These are phyloP conservation scores for Otolemur garnettii DNA, from an alignment of 2,113 vertebrate species.

Conservation along the genomic window DNA sequence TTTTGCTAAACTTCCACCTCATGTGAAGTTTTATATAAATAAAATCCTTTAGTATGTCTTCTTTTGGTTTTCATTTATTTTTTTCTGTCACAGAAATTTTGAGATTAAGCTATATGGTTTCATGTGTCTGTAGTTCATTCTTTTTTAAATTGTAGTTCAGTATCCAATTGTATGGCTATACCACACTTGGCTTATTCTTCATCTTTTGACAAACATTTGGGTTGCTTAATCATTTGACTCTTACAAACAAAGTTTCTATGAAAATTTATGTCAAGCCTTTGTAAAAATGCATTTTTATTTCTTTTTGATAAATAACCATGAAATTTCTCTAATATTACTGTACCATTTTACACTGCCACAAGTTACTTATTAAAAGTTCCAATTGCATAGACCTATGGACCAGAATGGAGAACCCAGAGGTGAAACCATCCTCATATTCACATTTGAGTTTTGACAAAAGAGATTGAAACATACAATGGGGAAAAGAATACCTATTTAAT, in stretches of 20 bases:
- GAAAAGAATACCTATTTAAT: too few species aligned
- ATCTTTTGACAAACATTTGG: neutral
- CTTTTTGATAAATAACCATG: neutral
- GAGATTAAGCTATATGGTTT: neutral
- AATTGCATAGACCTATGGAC: neutral
- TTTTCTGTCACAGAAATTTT: conserved; percentile 5
- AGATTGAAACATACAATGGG: too few species aligned
- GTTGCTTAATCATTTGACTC: neutral
- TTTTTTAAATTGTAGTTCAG: neutral
- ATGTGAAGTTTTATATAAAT: conserved; percentile 28
- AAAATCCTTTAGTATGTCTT: neutral
- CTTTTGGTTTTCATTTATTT: neutral
- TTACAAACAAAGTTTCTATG: neutral
- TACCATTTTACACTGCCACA: neutral
- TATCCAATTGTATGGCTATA: neutral
- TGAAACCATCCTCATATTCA: too few species aligned
- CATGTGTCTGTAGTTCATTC: neutral
- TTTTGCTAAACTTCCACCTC: too few species aligned
- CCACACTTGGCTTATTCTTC: neutral
- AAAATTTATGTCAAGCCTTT: conserved; percentile 21
- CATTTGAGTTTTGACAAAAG: too few species aligned
- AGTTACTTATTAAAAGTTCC: neutral
- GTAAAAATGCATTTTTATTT: neutral
- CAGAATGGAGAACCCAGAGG: too few species aligned
- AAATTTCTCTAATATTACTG: neutral